These are phyloP conservation scores for Planococcus citri DNA, from an alignment of 1,140 invertebrate genomes.

Conservation along the genomic window DNA sequence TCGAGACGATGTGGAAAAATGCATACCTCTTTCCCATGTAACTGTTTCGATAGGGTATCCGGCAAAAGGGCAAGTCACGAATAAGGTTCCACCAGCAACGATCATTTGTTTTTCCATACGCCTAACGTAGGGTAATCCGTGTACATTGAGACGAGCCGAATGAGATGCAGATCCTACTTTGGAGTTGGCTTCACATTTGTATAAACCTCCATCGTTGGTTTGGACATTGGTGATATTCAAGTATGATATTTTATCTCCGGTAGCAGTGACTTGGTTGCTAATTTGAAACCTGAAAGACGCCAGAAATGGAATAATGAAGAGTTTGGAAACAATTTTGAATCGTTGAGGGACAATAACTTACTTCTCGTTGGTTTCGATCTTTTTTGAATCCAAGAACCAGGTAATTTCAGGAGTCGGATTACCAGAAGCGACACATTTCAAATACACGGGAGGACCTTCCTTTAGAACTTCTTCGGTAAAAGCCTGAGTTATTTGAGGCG, in stretches of 20 bases:
- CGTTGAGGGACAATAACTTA: conserved; percentile 32
- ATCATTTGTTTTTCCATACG: conserved; percentile 90
- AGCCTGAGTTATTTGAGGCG: conserved; percentile 71
- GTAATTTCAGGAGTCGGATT: conserved; percentile 89
- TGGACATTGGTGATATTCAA: conserved; percentile 84
- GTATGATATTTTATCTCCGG: conserved; percentile 85
- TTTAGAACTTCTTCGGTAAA: conserved; percentile 77
- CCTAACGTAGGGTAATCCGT: conserved; percentile 76
- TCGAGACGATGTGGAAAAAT: too few relatives aligned
- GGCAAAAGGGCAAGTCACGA: conserved; percentile 83
- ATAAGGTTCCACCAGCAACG: conserved; percentile 77
- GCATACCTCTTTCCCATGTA: conserved; percentile 79
- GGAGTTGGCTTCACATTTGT: conserved; percentile 81
- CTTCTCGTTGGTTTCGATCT: conserved; percentile 64
- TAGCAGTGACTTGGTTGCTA: conserved; percentile 73
- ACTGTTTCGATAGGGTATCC: conserved; percentile 89
- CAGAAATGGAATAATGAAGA: neutral
- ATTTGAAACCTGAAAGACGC: conserved; percentile 48
- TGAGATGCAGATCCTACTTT: conserved; percentile 82
- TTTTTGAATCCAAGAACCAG: conserved; percentile 84
- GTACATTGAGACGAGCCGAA: conserved; percentile 77
- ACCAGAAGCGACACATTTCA: conserved; percentile 69
- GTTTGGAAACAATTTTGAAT: neutral
- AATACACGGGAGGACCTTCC: conserved; percentile 67
- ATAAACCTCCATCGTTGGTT: conserved; percentile 85